Evolutionary conservation across 2,888 invertebrate genomes (phyloP), one percentile per base, ranked within the genome.

Genomic region (Cataglyphis livida): DNA sequence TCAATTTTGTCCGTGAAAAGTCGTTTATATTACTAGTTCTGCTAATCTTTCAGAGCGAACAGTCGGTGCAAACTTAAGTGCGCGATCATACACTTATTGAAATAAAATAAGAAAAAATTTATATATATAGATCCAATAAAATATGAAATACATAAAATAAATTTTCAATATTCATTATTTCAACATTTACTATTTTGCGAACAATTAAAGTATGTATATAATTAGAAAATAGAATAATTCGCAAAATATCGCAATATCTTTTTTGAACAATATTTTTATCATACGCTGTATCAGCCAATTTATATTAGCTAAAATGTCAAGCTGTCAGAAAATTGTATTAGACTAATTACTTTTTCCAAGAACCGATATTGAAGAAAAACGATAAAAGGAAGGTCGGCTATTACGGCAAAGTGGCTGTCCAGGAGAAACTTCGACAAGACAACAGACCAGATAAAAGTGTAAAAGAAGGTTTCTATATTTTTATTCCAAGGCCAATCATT

Each of bases 321-420:
- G 6, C n/a, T 78, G 78, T 68, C 78, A 78, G 48, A 68, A 79
- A 7, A 48, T 35, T 48, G 35, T 25, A 66, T 35, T 15, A 18
- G 9, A 28, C 10, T 48, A 70, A 79, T 79, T 79, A 79, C 35
- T 78, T 70, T 7, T 35, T 6, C 6, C 5, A 18, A 78, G 15
- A 44, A 70, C 9, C 7, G 21, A 32, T 10, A 32, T 10, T 15
- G 18, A 35, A 48, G 18, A 0, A 15, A 15, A 18, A 54, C 32
- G 1, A 70, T 79, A 79, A 68, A 61, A 79, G 61, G 44, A n/a
- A 59, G 6, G 2, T 32, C 15, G 9, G 6, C 5, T 25, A 48
- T 21, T 9, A 28, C 25, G 6, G 12, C 18, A 48, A 68, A 35
- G 32, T 68, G 78, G 48, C 59, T 78, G 7, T 12, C 6, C 18